These are phyloP conservation scores for Standfussiana lucernea DNA, from an alignment of 2,888 invertebrate genomes.

Conservation along the genomic window DNA sequence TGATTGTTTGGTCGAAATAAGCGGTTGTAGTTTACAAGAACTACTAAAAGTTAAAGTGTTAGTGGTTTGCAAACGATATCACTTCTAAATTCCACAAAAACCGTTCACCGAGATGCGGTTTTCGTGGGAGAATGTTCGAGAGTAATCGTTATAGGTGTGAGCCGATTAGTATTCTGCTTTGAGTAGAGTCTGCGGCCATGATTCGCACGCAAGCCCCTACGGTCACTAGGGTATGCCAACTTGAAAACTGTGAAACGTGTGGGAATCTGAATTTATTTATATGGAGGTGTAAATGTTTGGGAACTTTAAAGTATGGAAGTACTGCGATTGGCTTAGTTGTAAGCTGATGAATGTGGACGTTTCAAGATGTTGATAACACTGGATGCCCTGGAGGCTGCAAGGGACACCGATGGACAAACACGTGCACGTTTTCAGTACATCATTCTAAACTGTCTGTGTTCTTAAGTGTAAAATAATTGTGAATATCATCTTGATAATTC, in stretches of 20 bases:
- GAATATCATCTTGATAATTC: no score
- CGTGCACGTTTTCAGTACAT: no score
- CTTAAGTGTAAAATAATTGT: no score
- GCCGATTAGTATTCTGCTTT: slow-evolving; percentile 52
- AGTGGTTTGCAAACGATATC: background rate
- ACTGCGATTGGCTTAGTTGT: no score
- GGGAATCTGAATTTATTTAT: slow-evolving; percentile 6
- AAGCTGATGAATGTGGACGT: no score
- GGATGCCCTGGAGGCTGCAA: no score
- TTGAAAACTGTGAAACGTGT: slow-evolving; percentile 14
- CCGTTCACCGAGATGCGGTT: slow-evolving; percentile 5
- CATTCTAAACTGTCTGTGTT: no score
- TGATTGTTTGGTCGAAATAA: background rate
- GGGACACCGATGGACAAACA: no score
- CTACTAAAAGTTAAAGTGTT: background rate
- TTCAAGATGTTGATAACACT: no score
- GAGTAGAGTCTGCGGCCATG: slow-evolving; percentile 39
- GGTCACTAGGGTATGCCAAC: slow-evolving; percentile 28
- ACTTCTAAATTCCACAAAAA: slow-evolving; percentile 3
- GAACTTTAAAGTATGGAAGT: background rate
- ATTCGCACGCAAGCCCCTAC: slow-evolving; percentile 22
- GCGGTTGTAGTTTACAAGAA: background rate
- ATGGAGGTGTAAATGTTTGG: background rate
- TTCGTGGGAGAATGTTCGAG: slow-evolving; percentile 13
- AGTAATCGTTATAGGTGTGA: slow-evolving; percentile 20